These are phyloP conservation scores for Hypselothyrea guttata DNA, from an alignment of 2,888 invertebrate genomes.

Conservation along the genomic window DNA sequence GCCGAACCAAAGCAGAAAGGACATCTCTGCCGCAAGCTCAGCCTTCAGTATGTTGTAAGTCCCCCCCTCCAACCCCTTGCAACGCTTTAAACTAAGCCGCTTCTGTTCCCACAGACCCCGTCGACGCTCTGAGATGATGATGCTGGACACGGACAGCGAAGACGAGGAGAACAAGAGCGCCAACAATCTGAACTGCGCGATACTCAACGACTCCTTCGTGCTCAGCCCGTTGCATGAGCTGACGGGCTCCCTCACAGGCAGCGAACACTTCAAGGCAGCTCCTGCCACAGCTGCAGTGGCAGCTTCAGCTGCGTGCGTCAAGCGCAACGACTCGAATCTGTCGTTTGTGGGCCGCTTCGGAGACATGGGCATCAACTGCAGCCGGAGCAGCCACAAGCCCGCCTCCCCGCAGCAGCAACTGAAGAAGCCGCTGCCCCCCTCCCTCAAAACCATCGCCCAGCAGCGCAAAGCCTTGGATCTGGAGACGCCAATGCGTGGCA, in stretches of 20 bases:
- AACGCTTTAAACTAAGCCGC: too few species aligned
- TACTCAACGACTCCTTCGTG: constrained; percentile 80
- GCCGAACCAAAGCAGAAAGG: constrained; percentile 5
- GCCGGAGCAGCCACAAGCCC: constrained; percentile 6
- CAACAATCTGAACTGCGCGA: constrained; percentile 80
- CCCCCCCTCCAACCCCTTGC: too few species aligned
- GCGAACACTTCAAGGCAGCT: constrained; percentile 36
- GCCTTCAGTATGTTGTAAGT: constrained; percentile 58
- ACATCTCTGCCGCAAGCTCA: not conserved
- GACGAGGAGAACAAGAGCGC: constrained; percentile 69
- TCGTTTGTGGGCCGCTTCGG: constrained; percentile 74
- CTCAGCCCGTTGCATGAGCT: constrained; percentile 73
- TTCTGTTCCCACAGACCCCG: constrained; percentile 76
- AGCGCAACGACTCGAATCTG: constrained; percentile 51
- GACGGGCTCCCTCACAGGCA: constrained; percentile 38
- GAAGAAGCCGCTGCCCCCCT: constrained; percentile 38
- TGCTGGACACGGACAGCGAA: constrained; percentile 79
- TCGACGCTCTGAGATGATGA: constrained; percentile 78
- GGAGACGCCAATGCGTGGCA: constrained; percentile 66
- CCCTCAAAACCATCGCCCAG: constrained; percentile 37
- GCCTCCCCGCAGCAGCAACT: constrained; percentile 14
- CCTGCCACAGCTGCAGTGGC: too few species aligned
- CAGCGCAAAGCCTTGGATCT: constrained; percentile 38
- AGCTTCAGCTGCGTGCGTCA: constrained; percentile 27
- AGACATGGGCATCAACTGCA: constrained; percentile 70